Evolutionary conservation across 37 sponge, comb jelly and placozoan species (phyloP), one percentile per base, ranked within the genome.

Genomic region (Oopsacas minuta): DNA sequence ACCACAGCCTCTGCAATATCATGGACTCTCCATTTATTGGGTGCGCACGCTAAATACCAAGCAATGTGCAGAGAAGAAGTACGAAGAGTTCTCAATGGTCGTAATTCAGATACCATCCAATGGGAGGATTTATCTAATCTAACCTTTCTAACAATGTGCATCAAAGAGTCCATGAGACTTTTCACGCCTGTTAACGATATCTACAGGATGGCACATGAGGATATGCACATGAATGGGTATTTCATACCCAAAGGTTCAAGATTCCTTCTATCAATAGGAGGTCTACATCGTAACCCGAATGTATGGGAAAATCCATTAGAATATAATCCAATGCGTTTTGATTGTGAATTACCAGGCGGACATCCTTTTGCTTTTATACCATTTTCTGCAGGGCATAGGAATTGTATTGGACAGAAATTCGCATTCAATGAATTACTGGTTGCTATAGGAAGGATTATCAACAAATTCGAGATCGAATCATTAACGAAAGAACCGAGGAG

Each of bases 351-450:
- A 61, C 75, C 75, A 25, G 75, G 75, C 5, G 75, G 75, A 25
- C 75, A 61, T 61, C 75, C 75, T 3, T 61, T 61, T n/a, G 75
- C 75, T 61, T 61, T 61, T 61, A 61, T 61, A 32, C 75, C 75
- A 10, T 61, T 61, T 12, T 61, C 75, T 32, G 75, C 28, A 61
- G 75, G 75, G 20, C 75, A 61, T n/a, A 61, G 75, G 75, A 61
- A 61, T 34, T 61, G 75, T 61, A 61, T 61, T n/a, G 75, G 75
- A 61, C 75, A 61, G 75, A 61, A 61, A 61, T 61, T 61, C 75
- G 75, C 75, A 3, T 20, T 61, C 1, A 61, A 61, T 34, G 75
- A 61, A 61, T 5, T 32, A 34, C 22, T 61, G 28, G 30, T 61
- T 32, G 30, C 22, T 25, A 3, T 61, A 10, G 22, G 28, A 3